A percentile compares a stretch with the other conserved stretches of the same genome.
phyloP scores from a whole-genome alignment of 2,888 invertebrate genomes.

The Mactromeris polynyma region DNA sequence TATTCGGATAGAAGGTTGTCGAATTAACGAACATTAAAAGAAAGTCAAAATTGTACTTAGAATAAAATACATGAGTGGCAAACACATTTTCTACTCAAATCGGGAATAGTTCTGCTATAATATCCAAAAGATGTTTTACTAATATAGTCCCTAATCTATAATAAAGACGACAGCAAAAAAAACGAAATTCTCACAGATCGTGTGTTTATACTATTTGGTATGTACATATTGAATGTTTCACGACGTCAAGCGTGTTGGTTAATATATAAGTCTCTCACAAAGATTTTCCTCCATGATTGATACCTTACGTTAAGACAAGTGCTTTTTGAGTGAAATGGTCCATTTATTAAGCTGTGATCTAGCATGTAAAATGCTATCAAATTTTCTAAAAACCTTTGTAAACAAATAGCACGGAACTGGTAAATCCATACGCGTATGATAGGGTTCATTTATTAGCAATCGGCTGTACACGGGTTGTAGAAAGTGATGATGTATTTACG shows the following conservation, averaged over 20 bases:
- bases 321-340: constrained; percentile 61
- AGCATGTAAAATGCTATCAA: constrained; percentile 67
- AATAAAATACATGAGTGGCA: too few species aligned
- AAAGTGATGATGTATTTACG: constrained; percentile 70
- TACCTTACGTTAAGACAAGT: constrained; percentile 65
- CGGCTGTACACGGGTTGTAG: constrained; percentile 63
- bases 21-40: too few species aligned
- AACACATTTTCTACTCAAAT: neutral
- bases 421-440: constrained; percentile 63
- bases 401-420: constrained; percentile 69
- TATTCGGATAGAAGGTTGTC: too few species aligned
- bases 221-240: constrained; percentile 21
- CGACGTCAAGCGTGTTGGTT: constrained; percentile 24
- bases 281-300: constrained; percentile 36
- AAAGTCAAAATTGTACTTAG: too few species aligned
- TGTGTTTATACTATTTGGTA: constrained; percentile 23
- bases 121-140: neutral
- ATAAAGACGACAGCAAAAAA: constrained; percentile 21
- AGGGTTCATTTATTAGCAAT: constrained; percentile 73
- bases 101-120: neutral
- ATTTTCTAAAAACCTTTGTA: constrained; percentile 66
- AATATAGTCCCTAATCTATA: neutral
- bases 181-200: constrained; percentile 33
- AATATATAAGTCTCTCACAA: constrained; percentile 32
- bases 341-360: constrained; percentile 63